Evolutionary conservation across 2,113 vertebrate genomes (phyloP), one percentile per base, ranked within the genome.

Genomic region (Isichthys henryi): DNA sequence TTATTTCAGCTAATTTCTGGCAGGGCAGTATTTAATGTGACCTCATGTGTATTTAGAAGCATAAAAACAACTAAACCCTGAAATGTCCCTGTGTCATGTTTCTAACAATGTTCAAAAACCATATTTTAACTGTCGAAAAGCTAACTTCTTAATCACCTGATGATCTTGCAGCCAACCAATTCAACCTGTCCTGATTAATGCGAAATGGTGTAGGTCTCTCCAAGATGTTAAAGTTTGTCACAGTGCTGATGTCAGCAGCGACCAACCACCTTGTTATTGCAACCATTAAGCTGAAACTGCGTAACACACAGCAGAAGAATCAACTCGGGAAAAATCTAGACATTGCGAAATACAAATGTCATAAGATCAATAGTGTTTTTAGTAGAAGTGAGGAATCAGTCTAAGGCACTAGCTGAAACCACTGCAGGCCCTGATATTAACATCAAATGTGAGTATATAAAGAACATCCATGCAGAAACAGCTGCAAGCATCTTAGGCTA

Each of bases 11-110:
- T 53, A 13, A 48, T 39, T 58, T 50, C 56, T 77, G 43, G 50
- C 4, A 70, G 5, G 19, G 17, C n/a, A 62, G 7, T 46, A 91
- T 91, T 92, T 82, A 90, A 88, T 39, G 31, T 82, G 49, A 91
- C 88, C 58, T 87, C 88, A 88, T 56, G 52, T 74, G 77, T 86
- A 15, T 74, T 89, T 6, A 82, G 21, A 90, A 90, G 88, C 80
- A 90, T 90, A 91, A 93, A 93, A 92, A 92, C 70, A 49, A 91
- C 92, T 90, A 85, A 58, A 46, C 39, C 17, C 50, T 90, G 89
- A 77, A 87, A 74, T 90, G 89, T 77, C 88, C 89, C 90, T 27
- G 92, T 53, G 90, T 87, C 90, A 88, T 86, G 3, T 4, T 89
- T 91, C 53, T 10, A 58, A 58, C 9, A 66, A 66, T 27, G 8